Evolutionary conservation across 2,797 vertebrate genomes (phyloP).

Genomic region (Harpagifer antarcticus): DNA sequence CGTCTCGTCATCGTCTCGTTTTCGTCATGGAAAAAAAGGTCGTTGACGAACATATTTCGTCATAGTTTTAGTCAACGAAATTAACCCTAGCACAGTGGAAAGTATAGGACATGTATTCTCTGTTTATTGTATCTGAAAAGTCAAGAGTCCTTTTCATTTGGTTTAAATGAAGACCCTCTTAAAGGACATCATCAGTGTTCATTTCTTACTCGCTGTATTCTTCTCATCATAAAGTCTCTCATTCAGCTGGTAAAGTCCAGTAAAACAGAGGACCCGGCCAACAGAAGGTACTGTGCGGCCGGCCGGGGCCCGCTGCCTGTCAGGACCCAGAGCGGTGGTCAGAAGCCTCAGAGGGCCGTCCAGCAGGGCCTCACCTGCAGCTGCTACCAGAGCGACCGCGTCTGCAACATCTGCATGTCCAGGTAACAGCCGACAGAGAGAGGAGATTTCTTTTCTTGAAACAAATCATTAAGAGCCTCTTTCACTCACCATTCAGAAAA

Average conservation of each 20-base stretch:
- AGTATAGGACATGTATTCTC: not conserved
- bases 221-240: slow-evolving; percentile 16
- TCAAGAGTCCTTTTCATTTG: not conserved
- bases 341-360: slow-evolving; percentile 82
- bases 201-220: not conserved
- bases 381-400: slow-evolving; percentile 91
- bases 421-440: slow-evolving; percentile 80
- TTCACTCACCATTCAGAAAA: not conserved
- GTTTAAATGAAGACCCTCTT: not conserved
- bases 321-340: slow-evolving; percentile 75
- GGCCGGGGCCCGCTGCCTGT: slow-evolving; percentile 81
- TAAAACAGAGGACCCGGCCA: slow-evolving; percentile 83
- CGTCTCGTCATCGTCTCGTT: no score
- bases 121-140: not conserved
- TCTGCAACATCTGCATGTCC: slow-evolving; percentile 96
- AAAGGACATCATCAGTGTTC: not conserved
- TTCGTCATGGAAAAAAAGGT: no score
- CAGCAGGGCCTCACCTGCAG: slow-evolving; percentile 86
- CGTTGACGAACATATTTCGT: no score
- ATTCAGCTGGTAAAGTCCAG: slow-evolving; percentile 85
- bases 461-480: not conserved
- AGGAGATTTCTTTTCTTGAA: not conserved
- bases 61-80: no score
- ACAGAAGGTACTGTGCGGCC: slow-evolving; percentile 78
- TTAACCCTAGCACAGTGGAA: slow-evolving; percentile 25